These are phyloP conservation scores for Cheirogaleus major DNA, from an alignment of 2,797 vertebrate genomes.

Conservation along the genomic window DNA sequence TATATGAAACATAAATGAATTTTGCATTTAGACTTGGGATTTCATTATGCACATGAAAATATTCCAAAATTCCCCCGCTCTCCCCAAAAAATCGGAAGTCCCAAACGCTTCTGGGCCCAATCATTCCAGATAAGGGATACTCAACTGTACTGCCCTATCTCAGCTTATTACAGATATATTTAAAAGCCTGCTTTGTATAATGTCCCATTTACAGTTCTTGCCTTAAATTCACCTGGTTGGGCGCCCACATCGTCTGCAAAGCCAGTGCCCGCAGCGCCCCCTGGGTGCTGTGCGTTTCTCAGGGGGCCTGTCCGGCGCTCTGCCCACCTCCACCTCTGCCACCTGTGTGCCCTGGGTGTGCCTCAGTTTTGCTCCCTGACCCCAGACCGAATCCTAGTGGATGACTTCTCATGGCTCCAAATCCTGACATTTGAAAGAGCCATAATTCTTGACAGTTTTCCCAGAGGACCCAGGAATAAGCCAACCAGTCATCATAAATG, in stretches of 20 bases:
- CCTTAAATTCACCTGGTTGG: not conserved
- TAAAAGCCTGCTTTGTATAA: not conserved
- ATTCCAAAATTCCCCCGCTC: not conserved
- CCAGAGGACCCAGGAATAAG: not conserved
- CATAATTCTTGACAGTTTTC: not conserved
- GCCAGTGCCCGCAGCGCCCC: not conserved
- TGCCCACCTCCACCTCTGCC: fast-evolving
- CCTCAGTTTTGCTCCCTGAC: not conserved
- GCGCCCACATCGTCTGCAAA: too few species aligned
- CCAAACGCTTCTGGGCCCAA: not conserved
- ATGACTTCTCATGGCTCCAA: not conserved
- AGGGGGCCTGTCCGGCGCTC: not conserved
- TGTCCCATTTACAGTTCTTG: not conserved
- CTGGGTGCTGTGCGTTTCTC: not conserved
- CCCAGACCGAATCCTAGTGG: not conserved
- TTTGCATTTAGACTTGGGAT: not conserved
- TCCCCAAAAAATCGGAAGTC: not conserved
- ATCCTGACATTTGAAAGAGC: not conserved
- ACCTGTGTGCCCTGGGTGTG: too few species aligned
- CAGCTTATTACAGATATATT: not conserved
- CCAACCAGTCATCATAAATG: not conserved
- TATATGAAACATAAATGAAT: not conserved
- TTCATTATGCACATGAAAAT: not conserved
- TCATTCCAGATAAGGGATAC: not conserved
- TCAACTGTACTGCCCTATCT: not conserved